Evolutionary conservation across 1,140 invertebrate species (phyloP), one percentile per base, ranked within the genome.

Genomic region (Dendrolimus kikuchii): DNA sequence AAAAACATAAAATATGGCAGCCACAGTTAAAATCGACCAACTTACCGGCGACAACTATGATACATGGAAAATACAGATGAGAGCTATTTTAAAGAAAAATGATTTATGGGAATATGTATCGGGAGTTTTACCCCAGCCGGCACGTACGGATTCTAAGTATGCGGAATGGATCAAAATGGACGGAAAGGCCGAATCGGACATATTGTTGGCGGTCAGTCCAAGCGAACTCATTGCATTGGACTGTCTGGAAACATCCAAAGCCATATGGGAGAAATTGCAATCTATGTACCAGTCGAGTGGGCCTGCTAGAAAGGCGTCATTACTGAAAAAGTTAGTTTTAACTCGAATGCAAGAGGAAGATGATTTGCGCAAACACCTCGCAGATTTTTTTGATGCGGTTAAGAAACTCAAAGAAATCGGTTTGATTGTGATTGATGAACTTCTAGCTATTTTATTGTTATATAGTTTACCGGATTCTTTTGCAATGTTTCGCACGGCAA

Each of bases 51-150:
- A 59, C 51, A 66, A 66, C 45, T 60, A 58, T 52, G 64, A 66
- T 63, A 63, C 60, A 6, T 66, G 60, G 64, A 66, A 66, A 36
- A 63, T 66, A 39, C 59, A 65, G 7, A 64, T 64, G 57, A 23
- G 57, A 60, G 66, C 66, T 10, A 64, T 68, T 60, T 58, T 64
- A 36, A 68, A 60, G 49, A 68, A 65, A 57, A 68, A 68, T 52
- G 49, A 68, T 41, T 51, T 65, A 38, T 65, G 62, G 59, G 57
- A 60, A 10, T 68, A 53, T 48, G 62, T 62, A 57, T 55, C 56
- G 7, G 62, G 56, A 45, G 23, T 50, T 6, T 6, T 62, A 10
- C 55, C 62, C 2, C 42, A 48, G 38, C 62, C 66, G 43, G 39
- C 23, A 5, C 23, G 9, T 47, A 51, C 46, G 36, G 55, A 64